Base-by-base conservation (phyloP, 2,888 invertebrate genomes). In the Spatulosminthurus flaviceps region DNA sequence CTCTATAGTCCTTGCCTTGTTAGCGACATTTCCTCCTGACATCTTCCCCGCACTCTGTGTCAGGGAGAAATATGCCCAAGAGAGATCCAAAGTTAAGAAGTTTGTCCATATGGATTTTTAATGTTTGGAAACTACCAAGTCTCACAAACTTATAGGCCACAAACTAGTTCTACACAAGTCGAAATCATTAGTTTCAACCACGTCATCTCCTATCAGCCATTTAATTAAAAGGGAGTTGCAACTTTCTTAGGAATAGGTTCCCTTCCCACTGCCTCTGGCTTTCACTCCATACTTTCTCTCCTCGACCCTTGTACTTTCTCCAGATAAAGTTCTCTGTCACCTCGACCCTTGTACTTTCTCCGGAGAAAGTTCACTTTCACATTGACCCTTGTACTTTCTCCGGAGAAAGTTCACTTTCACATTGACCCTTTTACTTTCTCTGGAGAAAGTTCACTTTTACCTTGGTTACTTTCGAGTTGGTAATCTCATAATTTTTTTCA, bases 121-220 rank as follows among this genome's bases (percentile, higher is more conserved):
- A 34, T 34, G 34, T 9, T 34, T 34, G 34, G 4, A 34, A 34
- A 7, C 5, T 9, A 34, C 5, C 9, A 4, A 34, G 34, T 34
- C 34, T 34, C 5, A 9, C 5, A 34, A 34, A 34, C 4, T 7
- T 34, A 34, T 4, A 9, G 34, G 34, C 9, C 4, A 4, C 5
- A 7, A 34, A 9, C 4, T 34, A 34, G 4, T 7, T 34, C 34
- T 34, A 80, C 82, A 82, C 83, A 81, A 81, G 80, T 80, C 80
- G 81, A 80, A 79, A 79, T 83, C 82, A 82, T 83, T 82, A 82
- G 78, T 72, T 75, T 66, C 78, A 80, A 82, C 82, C 81, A 82
- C 81, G 78, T 73, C 81, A 76, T 77, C 77, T 51, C 42, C 64
- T 34, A n/a, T 24, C 67, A 72, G 16, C 51, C 80, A 60, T 77